phyloP scores from a whole-genome alignment of 2,113 vertebrate species.

The Brachyhypopomus occidentalis region DNA sequence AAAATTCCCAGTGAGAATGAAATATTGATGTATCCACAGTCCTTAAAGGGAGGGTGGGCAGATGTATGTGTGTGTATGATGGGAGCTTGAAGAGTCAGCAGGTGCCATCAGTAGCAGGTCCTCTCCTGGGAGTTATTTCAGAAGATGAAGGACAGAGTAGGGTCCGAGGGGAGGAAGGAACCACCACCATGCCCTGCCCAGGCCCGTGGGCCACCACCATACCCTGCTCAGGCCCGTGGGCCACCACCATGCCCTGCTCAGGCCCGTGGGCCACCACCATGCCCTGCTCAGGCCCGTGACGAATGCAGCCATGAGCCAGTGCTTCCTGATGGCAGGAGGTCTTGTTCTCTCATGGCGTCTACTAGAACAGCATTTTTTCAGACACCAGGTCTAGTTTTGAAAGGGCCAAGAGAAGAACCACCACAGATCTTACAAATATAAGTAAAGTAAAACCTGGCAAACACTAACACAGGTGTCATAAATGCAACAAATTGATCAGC shows the following conservation, averaged over 20 bases:
- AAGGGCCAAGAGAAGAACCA: neutral
- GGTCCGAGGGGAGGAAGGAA: neutral
- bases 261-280: no score
- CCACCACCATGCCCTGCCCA: slow-evolving; percentile 18
- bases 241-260: slow-evolving; percentile 23
- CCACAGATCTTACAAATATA: neutral
- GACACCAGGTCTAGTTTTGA: slow-evolving; percentile 26
- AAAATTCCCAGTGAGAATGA: slow-evolving; percentile 57
- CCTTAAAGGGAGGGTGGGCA: neutral
- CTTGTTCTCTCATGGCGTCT: slow-evolving; percentile 19
- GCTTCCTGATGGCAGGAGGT: slow-evolving; percentile 10
- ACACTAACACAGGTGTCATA: neutral
- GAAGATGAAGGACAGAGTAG: neutral
- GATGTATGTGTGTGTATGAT: neutral
- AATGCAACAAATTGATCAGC: neutral
- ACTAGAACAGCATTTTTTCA: slow-evolving; percentile 21
- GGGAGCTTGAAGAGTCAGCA: neutral
- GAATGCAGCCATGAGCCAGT: slow-evolving; percentile 28
- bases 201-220: slow-evolving; percentile 18
- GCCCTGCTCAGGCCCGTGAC: slow-evolving; percentile 28
- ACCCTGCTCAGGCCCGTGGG: no score
- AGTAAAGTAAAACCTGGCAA: neutral
- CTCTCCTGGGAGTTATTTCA: slow-evolving; percentile 26
- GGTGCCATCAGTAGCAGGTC: slow-evolving; percentile 33
- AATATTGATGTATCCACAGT: slow-evolving; percentile 50